phyloP scores from a whole-genome alignment of 2,888 invertebrate species.

The Psylliodes chrysocephalus region DNA sequence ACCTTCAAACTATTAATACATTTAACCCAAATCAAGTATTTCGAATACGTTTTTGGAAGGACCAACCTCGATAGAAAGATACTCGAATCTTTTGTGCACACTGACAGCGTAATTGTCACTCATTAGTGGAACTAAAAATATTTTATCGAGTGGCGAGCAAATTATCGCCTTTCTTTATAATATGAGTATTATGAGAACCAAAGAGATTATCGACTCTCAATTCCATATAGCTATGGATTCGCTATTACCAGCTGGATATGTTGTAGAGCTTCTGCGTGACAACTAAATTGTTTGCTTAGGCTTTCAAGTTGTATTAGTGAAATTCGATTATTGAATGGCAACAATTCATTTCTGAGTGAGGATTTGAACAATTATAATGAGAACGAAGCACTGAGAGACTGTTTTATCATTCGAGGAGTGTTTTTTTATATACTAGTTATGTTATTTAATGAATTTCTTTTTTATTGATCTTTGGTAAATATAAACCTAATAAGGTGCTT shows the following conservation, averaged over 20 bases:
- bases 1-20: too few species aligned
- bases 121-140: slow-evolving; percentile 18
- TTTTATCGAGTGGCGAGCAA: slow-evolving; percentile 22
- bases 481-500: too few species aligned
- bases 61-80: too few species aligned
- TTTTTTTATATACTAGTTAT: too few species aligned
- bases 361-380: too few species aligned
- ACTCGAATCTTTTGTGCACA: neutral
- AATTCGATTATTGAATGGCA: slow-evolving; percentile 9
- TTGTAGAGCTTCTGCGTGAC: slow-evolving; percentile 20
- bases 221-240: slow-evolving; percentile 15
- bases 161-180: slow-evolving; percentile 19
- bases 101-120: slow-evolving; percentile 16
- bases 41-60: too few species aligned
- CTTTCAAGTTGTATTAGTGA: neutral
- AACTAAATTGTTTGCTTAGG: slow-evolving; percentile 7
- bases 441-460: too few species aligned
- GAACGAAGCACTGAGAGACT: too few species aligned
- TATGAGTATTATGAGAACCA: too few species aligned
- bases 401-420: too few species aligned
- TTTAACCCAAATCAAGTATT: too few species aligned
- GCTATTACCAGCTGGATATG: slow-evolving; percentile 20
- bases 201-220: slow-evolving; percentile 24
- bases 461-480: too few species aligned
- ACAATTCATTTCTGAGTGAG: neutral